Conservation (phyloP, 2,113 vertebrate genomes). For the Dolichotis patagonum region DNA sequence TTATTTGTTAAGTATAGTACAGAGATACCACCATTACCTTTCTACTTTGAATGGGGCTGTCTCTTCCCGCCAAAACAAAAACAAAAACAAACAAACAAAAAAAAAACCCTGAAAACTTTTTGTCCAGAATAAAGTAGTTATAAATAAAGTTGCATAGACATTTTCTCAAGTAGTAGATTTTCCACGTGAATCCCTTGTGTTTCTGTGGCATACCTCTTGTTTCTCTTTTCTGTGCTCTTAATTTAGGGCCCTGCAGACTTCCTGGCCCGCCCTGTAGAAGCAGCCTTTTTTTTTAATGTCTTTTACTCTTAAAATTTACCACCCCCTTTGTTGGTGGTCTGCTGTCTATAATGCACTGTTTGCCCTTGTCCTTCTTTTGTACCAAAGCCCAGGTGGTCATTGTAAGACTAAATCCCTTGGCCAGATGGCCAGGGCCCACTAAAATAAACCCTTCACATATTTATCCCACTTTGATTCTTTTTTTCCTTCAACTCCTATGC, state of each 20-base stretch:
- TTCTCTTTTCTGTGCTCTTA: neutral
- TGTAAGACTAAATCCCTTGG: neutral
- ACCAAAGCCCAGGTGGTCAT: neutral
- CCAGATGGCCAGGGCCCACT: neutral
- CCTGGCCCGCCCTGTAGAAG: neutral
- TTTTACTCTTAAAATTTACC: neutral
- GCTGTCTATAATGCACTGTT: neutral
- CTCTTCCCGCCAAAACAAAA: neutral
- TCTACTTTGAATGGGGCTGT: neutral
- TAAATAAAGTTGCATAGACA: neutral
- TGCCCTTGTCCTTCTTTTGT: neutral
- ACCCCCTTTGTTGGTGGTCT: neutral
- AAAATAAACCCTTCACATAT: neutral
- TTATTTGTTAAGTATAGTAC: neutral
- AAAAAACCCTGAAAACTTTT: constrained; percentile 12
- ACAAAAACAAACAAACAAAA: neutral
- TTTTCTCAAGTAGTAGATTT: constrained; percentile 27
- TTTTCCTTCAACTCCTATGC: neutral
- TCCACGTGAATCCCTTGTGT: neutral
- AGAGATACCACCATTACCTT: neutral
- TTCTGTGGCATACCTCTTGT: neutral
- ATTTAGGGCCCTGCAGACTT: neutral
- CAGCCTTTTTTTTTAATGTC: neutral
- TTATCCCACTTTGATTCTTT: neutral
- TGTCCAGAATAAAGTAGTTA: neutral